Base-by-base conservation (phyloP, 2,888 invertebrate genomes). In the Ormyrus pomaceus region DNA sequence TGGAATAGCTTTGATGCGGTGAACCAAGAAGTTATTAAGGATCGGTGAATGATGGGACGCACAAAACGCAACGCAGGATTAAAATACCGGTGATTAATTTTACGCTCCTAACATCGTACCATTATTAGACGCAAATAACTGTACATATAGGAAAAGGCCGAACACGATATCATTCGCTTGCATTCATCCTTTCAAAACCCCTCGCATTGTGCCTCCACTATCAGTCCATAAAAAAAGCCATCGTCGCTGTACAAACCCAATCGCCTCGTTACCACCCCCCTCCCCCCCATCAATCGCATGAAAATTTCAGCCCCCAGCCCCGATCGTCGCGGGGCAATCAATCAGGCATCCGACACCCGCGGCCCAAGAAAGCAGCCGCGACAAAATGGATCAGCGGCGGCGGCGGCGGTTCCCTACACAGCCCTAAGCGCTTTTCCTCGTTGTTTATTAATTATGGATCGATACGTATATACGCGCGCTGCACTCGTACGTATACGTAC, bases 381-480 rank as follows among this genome's bases (percentile, higher is more conserved):
- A 19, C 53, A 13, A 72, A 72, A 77, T 77, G 61, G 71, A 78
- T 65, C 73, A 65, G 51, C 9, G 45, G 8, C 10, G 19, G 65
- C 58, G 51, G n/a, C 59, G 61, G 3, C 10, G 19, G 46, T 34
- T 34, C 34, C 34, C 34, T 34, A 34, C 34, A 55, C 53, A 8
- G n/a, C 58, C n/a, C 13, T 68, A 34, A 6, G 68, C 51, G 65
- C 74, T 71, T 58, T 76, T 61, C 55, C 70, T 80, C 82, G 83
- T 86, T 84, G 84, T 85, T 83, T 83, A 84, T 83, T 83, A 85
- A 85, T 86, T 83, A 78, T 80, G 82, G 84, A 85, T 86, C 86
- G 85, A 86, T 85, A 82, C 78, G 10, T n/a, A 53, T n/a, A 48
- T 51, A 50, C 68, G 9, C 45, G 50, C 70, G 48, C 64, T 56